Evolutionary conservation across 2,797 vertebrate species (phyloP).

Genomic region (Selene dorsalis): DNA sequence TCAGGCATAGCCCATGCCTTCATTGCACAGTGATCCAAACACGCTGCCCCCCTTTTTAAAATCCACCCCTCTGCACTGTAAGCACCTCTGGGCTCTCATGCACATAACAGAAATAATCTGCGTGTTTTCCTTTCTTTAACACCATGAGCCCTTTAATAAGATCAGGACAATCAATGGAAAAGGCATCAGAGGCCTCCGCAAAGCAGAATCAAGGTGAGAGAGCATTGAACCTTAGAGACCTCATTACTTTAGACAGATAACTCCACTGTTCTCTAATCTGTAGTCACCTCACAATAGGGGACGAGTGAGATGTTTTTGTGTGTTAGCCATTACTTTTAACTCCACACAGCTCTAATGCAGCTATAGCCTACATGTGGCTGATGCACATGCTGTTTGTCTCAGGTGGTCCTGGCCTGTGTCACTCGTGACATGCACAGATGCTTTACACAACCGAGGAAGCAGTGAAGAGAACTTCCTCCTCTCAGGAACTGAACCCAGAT

Average conservation of each 20-base stretch:
- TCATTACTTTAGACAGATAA: conserved; percentile 69
- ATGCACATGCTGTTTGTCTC: conserved; percentile 67
- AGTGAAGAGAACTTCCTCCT: conserved; percentile 71
- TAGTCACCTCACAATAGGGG: conserved; percentile 41
- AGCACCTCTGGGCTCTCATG: conserved; percentile 59
- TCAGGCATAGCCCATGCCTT: conserved; percentile 52
- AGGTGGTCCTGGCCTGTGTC: conserved; percentile 68
- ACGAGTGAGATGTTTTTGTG: conserved; percentile 33
- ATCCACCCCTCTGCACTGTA: conserved; percentile 63
- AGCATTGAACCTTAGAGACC: conserved; percentile 27
- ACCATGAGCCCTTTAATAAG: conserved; percentile 64
- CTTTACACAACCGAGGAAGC: conserved; percentile 69
- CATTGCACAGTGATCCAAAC: conserved; percentile 57
- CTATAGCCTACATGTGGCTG: conserved; percentile 49
- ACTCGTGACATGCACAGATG: conserved; percentile 65
- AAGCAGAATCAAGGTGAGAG: conserved; percentile 27
- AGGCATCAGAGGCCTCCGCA: conserved; percentile 39
- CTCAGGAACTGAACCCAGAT: conserved; percentile 38
- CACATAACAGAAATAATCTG: conserved; percentile 58
- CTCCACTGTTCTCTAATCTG: conserved; percentile 47
- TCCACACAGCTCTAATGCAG: conserved; percentile 3
- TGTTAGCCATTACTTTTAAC: conserved; percentile 9
- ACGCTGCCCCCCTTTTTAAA: conserved; percentile 52
- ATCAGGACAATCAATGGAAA: conserved; percentile 65
- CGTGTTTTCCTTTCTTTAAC: conserved; percentile 65